A percentile compares a stretch with the other conserved stretches of the same genome.
Evolutionary conservation across 2,797 vertebrate genomes (phyloP).

Genomic region (Columba guinea): DNA sequence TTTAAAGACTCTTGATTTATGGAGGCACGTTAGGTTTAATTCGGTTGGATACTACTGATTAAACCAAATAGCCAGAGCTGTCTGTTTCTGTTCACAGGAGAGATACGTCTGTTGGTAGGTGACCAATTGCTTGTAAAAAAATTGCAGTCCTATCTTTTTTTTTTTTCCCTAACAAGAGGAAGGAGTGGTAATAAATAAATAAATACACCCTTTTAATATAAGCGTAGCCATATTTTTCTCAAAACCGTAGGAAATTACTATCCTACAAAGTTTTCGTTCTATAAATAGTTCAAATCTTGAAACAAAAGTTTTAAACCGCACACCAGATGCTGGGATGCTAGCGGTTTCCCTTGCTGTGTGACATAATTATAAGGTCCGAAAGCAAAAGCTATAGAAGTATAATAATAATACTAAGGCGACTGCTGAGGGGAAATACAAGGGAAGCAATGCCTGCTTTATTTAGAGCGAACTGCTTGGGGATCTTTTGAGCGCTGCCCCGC

Average conservation of each 20-base stretch:
- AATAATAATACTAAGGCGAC: conserved; percentile 71
- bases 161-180: background rate
- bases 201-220: conserved; percentile 71
- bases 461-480: conserved; percentile 14
- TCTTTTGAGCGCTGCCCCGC: conserved; percentile 10
- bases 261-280: conserved; percentile 80
- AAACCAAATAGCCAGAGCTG: background rate
- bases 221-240: conserved; percentile 75
- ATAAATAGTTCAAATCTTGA: conserved; percentile 85
- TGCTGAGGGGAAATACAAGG: conserved; percentile 68
- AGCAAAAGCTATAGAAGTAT: conserved; percentile 74
- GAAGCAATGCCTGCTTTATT: conserved; percentile 63
- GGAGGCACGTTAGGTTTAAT: conserved; percentile 39
- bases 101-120: background rate
- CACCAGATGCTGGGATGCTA: conserved; percentile 83
- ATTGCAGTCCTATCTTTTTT: background rate
- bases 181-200: conserved; percentile 71
- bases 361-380: conserved; percentile 84
- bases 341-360: conserved; percentile 84
- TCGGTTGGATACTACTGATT: background rate
- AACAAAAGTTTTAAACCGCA: conserved; percentile 85
- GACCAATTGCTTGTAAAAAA: background rate
- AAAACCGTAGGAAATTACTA: conserved; percentile 83
- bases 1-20: conserved; percentile 64
- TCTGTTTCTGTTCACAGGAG: background rate